Evolutionary conservation across 1,140 invertebrate species (phyloP).

Genomic region (Psix sp.): DNA sequence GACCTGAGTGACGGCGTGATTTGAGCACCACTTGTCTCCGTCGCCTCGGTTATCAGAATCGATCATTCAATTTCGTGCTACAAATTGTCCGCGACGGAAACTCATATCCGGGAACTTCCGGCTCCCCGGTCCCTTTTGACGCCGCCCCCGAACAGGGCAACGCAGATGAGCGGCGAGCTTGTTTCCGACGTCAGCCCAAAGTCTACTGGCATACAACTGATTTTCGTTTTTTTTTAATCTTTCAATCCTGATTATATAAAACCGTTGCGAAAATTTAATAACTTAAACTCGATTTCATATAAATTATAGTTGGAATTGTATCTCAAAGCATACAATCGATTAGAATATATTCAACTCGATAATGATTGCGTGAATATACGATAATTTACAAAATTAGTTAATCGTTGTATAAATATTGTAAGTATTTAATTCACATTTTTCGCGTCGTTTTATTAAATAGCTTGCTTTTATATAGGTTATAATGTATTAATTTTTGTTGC

Average conservation of each 20-base stretch:
- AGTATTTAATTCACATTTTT: too few relatives aligned
- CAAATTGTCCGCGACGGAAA: constrained; percentile 77
- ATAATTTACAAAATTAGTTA: too few relatives aligned
- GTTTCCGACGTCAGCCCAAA: constrained; percentile 64
- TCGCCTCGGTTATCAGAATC: constrained; percentile 71
- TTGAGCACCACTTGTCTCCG: constrained; percentile 50
- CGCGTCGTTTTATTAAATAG: too few relatives aligned
- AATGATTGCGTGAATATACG: too few relatives aligned
- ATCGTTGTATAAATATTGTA: too few relatives aligned
- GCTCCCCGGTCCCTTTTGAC: constrained; percentile 50
- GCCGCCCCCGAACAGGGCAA: constrained; percentile 54
- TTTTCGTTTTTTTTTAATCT: constrained; percentile 47
- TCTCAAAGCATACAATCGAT: too few relatives aligned
- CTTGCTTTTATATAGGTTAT: too few relatives aligned
- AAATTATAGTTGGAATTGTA: too few relatives aligned
- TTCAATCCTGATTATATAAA: constrained; percentile 24
- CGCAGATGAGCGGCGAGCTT: constrained; percentile 69
- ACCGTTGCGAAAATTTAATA: too few relatives aligned
- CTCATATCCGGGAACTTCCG: constrained; percentile 78
- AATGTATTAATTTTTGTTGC: too few relatives aligned
- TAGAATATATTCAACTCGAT: too few relatives aligned
- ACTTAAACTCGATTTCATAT: too few relatives aligned
- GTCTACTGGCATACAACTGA: constrained; percentile 39
- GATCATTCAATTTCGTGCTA: constrained; percentile 75
- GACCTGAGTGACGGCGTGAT: constrained; percentile 57